These are phyloP conservation scores for Octonoba sinensis DNA, from an alignment of 2,888 invertebrate genomes.

Conservation along the genomic window DNA sequence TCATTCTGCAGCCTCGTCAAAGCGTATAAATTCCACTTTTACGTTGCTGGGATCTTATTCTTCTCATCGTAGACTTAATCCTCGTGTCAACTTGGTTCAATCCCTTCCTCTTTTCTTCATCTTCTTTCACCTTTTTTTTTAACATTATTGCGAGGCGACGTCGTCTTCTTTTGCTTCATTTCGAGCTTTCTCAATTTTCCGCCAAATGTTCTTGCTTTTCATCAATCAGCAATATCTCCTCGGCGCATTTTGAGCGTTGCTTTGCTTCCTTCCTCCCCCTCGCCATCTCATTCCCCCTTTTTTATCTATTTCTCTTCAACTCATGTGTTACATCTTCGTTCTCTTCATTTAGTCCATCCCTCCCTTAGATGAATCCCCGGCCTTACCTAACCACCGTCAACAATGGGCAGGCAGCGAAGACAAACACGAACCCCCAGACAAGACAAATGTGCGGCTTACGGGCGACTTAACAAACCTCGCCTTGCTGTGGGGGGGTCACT, in stretches of 20 bases:
- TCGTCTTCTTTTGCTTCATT: conserved; percentile 53
- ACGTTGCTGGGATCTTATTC: conserved; percentile 40
- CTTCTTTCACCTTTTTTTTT: conserved; percentile 21
- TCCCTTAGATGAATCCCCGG: conserved; percentile 21
- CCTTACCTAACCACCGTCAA: conserved; percentile 62
- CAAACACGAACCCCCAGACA: conserved; percentile 55
- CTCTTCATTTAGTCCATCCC: conserved; percentile 48
- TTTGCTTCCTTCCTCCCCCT: conserved; percentile 6
- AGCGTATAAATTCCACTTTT: conserved; percentile 53
- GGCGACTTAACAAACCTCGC: conserved; percentile 60
- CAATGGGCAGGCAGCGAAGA: conserved; percentile 56
- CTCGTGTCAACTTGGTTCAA: conserved; percentile 61
- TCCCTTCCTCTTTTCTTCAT: conserved; percentile 32
- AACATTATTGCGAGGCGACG: conserved; percentile 17
- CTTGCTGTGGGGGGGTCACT: conserved; percentile 42
- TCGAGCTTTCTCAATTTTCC: conserved; percentile 57
- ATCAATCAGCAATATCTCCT: conserved; percentile 64
- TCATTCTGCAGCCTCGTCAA: conserved; percentile 55
- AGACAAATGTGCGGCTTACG: conserved; percentile 65
- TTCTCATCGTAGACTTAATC: conserved; percentile 56
- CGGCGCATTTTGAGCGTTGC: conserved; percentile 53
- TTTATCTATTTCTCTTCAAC: conserved; percentile 18
- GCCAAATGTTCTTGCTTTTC: conserved; percentile 61
- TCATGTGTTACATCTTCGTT: conserved; percentile 42
- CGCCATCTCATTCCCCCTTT: not conserved